Conservation (phyloP, 2,888 invertebrate species). For the Acleris emargana region DNA sequence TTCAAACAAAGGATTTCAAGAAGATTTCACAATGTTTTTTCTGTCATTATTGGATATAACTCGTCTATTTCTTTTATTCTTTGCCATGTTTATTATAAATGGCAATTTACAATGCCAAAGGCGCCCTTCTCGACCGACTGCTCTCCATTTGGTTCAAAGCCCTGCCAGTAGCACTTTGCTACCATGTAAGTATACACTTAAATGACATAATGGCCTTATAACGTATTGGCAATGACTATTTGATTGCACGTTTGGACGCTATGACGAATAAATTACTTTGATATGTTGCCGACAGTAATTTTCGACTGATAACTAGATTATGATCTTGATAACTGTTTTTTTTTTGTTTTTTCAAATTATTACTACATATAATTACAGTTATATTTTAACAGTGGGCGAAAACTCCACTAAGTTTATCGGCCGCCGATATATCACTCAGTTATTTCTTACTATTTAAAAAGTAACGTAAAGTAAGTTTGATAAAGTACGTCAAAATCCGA, state of each 20-base stretch:
- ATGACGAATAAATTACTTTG: neutral
- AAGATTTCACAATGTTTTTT: neutral
- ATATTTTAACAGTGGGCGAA: too few species aligned
- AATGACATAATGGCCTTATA: constrained; percentile 11
- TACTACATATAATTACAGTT: too few species aligned
- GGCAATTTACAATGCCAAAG: constrained; percentile 28
- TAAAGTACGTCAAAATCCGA: too few species aligned
- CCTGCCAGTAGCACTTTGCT: neutral
- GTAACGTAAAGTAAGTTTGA: too few species aligned
- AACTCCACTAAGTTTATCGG: too few species aligned
- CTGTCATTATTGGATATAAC: neutral
- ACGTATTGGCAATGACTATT: constrained; percentile 14
- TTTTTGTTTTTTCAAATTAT: too few species aligned
- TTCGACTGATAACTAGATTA: too few species aligned
- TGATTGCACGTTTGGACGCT: constrained; percentile 10
- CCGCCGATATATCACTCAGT: too few species aligned
- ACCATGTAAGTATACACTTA: constrained; percentile 6
- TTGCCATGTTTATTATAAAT: constrained; percentile 18
- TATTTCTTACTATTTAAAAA: too few species aligned
- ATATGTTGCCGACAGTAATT: too few species aligned
- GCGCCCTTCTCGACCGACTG: constrained; percentile 29
- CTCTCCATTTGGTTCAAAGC: constrained; percentile 13
- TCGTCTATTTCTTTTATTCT: constrained; percentile 13
- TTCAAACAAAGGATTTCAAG: too few species aligned
- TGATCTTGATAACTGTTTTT: too few species aligned